phyloP scores from a whole-genome alignment of 2,797 vertebrate species.

The Macropus fuliginosus region DNA sequence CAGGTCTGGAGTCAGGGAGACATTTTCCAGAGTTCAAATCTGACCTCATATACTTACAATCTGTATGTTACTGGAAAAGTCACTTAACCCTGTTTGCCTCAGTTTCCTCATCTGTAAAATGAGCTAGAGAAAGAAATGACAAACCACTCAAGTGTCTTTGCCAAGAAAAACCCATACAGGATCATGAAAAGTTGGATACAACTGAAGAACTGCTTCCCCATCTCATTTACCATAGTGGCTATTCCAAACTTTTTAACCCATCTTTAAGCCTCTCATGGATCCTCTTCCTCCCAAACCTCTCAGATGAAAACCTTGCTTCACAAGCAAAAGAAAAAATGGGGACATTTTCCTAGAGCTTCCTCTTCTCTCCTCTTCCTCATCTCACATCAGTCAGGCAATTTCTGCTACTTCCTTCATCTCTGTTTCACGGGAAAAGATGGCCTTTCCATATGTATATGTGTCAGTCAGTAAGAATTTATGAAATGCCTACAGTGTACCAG shows the following conservation, averaged over 20 bases:
- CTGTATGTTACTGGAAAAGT: too few relatives aligned
- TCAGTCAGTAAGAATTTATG: neutral
- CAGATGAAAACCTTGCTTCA: neutral
- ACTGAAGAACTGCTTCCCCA: neutral
- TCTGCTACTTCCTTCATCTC: neutral
- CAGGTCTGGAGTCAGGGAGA: too few relatives aligned
- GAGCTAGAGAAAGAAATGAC: neutral
- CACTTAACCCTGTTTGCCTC: too few relatives aligned
- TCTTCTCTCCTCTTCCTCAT: neutral
- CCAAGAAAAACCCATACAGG: neutral
- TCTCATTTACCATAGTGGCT: neutral
- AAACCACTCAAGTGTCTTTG: neutral
- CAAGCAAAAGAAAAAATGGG: neutral
- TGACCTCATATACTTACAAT: too few relatives aligned
- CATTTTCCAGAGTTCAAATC: too few relatives aligned
- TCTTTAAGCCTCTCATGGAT: neutral
- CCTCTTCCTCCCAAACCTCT: neutral
- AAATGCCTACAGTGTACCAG: neutral
- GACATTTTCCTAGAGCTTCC: neutral
- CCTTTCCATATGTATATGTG: neutral
- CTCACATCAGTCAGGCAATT: neutral
- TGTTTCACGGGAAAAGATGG: neutral
- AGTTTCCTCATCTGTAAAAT: neutral
- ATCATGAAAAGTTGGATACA: neutral
- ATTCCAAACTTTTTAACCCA: neutral